Evolutionary conservation across 2,113 vertebrate species (phyloP).

Genomic region (Menura novaehollandiae): DNA sequence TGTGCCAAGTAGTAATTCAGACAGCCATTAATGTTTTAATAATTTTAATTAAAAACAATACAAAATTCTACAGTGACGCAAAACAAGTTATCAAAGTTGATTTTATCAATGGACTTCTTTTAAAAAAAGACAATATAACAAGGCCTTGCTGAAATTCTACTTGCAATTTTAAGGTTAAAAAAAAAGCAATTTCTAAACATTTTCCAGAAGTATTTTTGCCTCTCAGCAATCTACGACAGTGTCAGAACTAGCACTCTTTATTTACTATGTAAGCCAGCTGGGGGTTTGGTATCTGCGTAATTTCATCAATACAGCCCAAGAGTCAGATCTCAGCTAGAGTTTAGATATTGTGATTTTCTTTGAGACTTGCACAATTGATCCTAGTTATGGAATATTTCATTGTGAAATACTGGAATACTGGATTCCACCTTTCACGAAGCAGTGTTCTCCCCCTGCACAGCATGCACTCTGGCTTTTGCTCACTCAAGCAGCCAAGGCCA

Average conservation of each 20-base stretch:
- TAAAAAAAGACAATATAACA: not conserved
- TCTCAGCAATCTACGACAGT: not conserved
- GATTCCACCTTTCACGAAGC: not conserved
- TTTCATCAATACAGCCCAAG: not conserved
- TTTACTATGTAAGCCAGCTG: not conserved
- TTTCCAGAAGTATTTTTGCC: not conserved
- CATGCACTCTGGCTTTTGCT: not conserved
- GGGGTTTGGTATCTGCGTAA: not conserved
- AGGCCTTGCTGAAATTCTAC: not conserved
- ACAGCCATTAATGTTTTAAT: not conserved
- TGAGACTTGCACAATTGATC: not conserved
- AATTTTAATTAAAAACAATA: conserved; percentile 2
- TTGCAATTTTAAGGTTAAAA: not conserved
- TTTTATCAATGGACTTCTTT: not conserved
- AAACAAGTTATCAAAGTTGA: not conserved
- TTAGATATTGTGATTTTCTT: not conserved
- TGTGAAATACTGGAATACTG: not conserved
- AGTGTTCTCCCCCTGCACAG: not conserved
- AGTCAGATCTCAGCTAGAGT: not conserved
- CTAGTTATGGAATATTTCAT: not conserved
- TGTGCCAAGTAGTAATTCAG: not conserved
- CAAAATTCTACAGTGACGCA: not conserved
- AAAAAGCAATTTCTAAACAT: not conserved
- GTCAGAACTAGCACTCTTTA: not conserved
- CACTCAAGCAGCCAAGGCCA: not conserved